Conservation (phyloP, 2,113 vertebrate genomes). For the Prochilodus magdalenae region DNA sequence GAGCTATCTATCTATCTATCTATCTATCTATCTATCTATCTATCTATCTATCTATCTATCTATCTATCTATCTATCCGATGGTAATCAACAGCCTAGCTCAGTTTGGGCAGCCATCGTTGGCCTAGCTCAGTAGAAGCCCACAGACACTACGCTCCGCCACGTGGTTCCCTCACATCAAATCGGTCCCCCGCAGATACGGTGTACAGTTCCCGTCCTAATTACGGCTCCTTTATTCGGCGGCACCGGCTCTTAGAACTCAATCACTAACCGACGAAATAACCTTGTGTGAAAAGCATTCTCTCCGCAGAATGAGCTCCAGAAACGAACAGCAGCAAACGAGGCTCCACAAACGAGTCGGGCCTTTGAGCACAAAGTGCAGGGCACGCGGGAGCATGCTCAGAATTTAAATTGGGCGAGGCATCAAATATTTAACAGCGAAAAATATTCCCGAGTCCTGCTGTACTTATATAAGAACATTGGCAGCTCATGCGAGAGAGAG, state of each 20-base stretch:
- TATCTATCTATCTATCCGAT: too few relatives aligned
- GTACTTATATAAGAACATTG: conserved; percentile 53
- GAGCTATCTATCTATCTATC: too few relatives aligned
- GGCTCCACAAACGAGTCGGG: neutral
- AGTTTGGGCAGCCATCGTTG: too few relatives aligned
- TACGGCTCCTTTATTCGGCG: neutral
- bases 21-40: too few relatives aligned
- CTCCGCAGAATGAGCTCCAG: neutral
- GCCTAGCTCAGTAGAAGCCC: neutral
- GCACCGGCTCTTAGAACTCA: neutral
- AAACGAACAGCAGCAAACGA: neutral
- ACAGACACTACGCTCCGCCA: neutral
- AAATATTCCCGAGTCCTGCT: conserved; percentile 69
- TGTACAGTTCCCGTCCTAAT: neutral
- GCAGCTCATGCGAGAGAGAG: conserved; percentile 57
- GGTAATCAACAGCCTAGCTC: too few relatives aligned
- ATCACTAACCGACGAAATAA: neutral
- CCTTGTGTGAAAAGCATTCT: neutral
- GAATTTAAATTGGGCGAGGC: conserved; percentile 71
- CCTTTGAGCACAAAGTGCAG: conserved; percentile 16
- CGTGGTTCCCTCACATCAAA: neutral
- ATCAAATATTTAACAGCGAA: conserved; percentile 77
- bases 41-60: too few relatives aligned
- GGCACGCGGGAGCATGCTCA: conserved; percentile 53
- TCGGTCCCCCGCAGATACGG: neutral